Evolutionary conservation across 2,113 vertebrate species (phyloP), one percentile per base, ranked within the genome.

Genomic region (Chloroceryle aenea): DNA sequence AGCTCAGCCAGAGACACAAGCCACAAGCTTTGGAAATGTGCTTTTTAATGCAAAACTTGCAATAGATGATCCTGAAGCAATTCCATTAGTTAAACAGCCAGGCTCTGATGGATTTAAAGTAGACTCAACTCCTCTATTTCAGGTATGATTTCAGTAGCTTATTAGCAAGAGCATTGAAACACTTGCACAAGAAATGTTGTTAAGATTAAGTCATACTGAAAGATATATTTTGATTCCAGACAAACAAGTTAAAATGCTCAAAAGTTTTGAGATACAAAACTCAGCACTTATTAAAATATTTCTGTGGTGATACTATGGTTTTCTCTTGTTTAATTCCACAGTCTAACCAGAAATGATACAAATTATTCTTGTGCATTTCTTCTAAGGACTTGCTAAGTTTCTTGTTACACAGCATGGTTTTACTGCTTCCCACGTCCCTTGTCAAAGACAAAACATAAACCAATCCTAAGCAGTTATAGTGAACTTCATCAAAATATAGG

Each of bases 61-160:
- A 12, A 88, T 98, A 36, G 99, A 99, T 10, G 99, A 99, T 95
- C 98, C 98, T 3, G 98, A 99, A 91, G 99, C 99, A 38, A 20
- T 98, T 84, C 84, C 98, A 2, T 97, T 99, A 29, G 98, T 99
- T 94, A 98, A 98, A 85, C 99, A 99, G 84, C 99, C 99, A 13
- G 99, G 99, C 12, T 99, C 99, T 10, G 99, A 99, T 90, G 99
- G 99, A 30, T 99, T 99, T 96, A 98, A 98, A 95, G 93, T 99
- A 9, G 99, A 99, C 92, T 99, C 99, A 11, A 97, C 98, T 32
- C 98, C 99, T 50, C 98, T 99, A 66, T 99, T 99, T 98, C 99
- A 99, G 98, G 99, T 99, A 94, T 68, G 97, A 43, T 83, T 84
- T 89, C 26, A 59, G 7, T 73, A 38, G 6, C 20, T 80, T 59